These are phyloP conservation scores for Theristicus caerulescens DNA, from an alignment of 2,113 vertebrate genomes.

Conservation along the genomic window DNA sequence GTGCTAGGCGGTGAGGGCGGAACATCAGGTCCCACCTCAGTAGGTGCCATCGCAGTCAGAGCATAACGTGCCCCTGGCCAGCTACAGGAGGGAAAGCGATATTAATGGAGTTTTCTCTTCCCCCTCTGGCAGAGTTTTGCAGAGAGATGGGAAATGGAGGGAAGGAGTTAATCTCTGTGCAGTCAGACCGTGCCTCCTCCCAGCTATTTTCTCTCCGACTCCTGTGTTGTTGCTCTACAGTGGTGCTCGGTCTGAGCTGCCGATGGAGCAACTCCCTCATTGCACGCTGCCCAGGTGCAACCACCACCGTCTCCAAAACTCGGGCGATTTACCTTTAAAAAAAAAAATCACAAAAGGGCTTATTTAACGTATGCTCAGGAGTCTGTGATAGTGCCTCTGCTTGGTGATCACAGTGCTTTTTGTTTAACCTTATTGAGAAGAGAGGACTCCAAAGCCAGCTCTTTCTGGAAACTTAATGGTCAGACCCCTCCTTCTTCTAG, in stretches of 20 bases:
- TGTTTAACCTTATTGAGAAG: background rate
- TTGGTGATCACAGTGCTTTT: background rate
- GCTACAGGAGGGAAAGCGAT: background rate
- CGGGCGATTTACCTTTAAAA: background rate
- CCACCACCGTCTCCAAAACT: background rate
- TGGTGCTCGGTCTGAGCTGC: background rate
- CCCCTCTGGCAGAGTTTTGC: background rate
- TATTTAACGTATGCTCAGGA: background rate
- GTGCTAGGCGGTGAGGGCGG: background rate
- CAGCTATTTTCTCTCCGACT: background rate
- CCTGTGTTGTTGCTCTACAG: background rate
- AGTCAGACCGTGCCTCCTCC: background rate
- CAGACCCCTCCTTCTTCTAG: background rate
- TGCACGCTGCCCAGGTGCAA: background rate
- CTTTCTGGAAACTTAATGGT: background rate
- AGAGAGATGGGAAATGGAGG: background rate
- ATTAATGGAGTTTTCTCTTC: background rate
- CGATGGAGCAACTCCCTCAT: background rate
- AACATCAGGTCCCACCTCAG: background rate
- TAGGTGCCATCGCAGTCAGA: background rate
- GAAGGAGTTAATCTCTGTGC: conserved; percentile 20
- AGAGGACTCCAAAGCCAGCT: background rate
- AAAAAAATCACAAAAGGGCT: background rate
- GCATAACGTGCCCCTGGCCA: background rate
- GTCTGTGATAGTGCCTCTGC: background rate